Evolutionary conservation across 1,140 invertebrate species (phyloP).

Genomic region (Drosophila quadrilineata): DNA sequence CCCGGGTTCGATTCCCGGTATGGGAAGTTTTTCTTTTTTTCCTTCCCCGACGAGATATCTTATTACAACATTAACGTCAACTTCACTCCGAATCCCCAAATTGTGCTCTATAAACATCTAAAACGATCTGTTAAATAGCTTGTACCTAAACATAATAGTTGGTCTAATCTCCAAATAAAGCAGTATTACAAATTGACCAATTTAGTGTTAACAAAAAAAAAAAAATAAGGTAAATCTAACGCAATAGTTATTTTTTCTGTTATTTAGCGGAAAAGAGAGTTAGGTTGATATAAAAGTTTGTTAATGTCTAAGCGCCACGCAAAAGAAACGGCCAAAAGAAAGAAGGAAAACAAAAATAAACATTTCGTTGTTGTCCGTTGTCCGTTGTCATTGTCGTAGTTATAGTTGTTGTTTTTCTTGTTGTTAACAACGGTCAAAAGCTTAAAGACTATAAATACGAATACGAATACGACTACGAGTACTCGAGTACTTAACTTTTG

Average conservation of each 20-base stretch:
- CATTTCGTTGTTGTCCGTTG: conserved; percentile 13
- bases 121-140: neutral
- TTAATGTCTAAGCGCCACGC: conserved; percentile 41
- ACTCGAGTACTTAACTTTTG: conserved; percentile 70
- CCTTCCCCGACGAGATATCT: too few relatives aligned
- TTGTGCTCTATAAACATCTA: neutral
- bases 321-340: conserved; percentile 11
- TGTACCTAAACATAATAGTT: conserved; percentile 10
- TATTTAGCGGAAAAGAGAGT: conserved; percentile 9
- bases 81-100: too few relatives aligned
- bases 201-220: conserved; percentile 1
- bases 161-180: conserved; percentile 6
- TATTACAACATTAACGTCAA: neutral
- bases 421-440: conserved; percentile 7
- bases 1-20: conserved; percentile 93
- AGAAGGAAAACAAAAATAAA: conserved; percentile 24
- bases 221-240: conserved; percentile 19
- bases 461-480: conserved; percentile 57
- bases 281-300: conserved; percentile 14
- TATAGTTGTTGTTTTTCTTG: conserved; percentile 24
- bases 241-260: conserved; percentile 18
- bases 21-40: conserved; percentile 82
- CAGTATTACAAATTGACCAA: conserved; percentile 30
- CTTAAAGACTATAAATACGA: conserved; percentile 23
- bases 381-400: conserved; percentile 17